A percentile compares a stretch with the other conserved stretches of the same genome.
Evolutionary conservation across 2,888 invertebrate species (phyloP).

Genomic region (Cephus nigrinus): DNA sequence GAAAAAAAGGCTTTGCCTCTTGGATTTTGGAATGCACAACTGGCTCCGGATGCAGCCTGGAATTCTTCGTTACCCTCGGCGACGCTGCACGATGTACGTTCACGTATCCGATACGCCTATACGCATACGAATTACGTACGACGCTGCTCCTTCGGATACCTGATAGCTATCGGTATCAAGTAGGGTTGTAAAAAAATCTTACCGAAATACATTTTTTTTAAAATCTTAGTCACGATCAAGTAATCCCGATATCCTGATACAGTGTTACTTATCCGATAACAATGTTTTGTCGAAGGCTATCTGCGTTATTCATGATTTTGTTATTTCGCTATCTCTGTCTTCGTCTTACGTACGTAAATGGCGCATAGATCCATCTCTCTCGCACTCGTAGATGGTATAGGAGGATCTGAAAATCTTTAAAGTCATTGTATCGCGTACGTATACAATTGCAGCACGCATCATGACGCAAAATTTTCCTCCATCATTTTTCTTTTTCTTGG

Average conservation of each 20-base stretch:
- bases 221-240: neutral
- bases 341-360: neutral
- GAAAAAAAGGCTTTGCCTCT: neutral
- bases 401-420: neutral
- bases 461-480: neutral
- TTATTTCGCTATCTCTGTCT: neutral
- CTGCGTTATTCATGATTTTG: neutral
- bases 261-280: neutral
- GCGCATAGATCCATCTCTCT: neutral
- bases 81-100: neutral
- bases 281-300: neutral
- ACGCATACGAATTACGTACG: neutral
- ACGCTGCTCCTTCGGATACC: neutral
- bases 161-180: neutral
- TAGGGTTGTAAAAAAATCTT: neutral
- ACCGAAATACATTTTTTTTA: neutral
- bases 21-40: constrained; percentile 1
- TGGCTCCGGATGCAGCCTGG: neutral
- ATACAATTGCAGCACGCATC: neutral
- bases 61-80: constrained; percentile 6
- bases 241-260: neutral
- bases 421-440: neutral
- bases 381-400: neutral
- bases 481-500: neutral
- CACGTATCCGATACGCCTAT: neutral